Evolutionary conservation across 2,797 vertebrate species (phyloP), one percentile per base, ranked within the genome.

Genomic region (Propithecus deckenii): DNA sequence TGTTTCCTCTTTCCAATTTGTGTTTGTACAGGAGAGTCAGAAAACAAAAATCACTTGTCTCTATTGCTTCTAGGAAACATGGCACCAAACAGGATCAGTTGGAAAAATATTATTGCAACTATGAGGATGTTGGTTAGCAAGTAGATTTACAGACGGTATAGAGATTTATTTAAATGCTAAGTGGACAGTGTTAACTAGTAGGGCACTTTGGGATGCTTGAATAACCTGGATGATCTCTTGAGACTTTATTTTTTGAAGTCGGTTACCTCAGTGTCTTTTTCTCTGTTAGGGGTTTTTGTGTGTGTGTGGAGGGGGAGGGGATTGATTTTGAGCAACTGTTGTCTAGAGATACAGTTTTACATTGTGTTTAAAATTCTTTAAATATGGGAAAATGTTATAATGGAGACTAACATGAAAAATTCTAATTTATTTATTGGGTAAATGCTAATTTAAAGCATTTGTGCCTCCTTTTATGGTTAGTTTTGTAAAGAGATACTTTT

Each of bases 381-480:
- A 69, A 75, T 80, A 81, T 11, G 32, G 63, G 63, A 67, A 94
- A 67, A 46, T 59, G 35, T 89, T 83, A 71, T 85, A 67, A 86
- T 59, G 18, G 35, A 84, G 84, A 80, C 3, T 38, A 57, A 72
- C 32, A 65, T n/a, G 50, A 94, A 88, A 89, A 61, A 28, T 55
- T 71, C 35, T 35, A 12, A 43, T 78, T 79, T 93, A 88, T 85
- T 95, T 25, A 85, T 65, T 86, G 52, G 14, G 61, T 71, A 94
- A 96, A 85, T 89, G 46, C 15, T 79, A 38, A 90, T 86, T 76
- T 92, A 94, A 92, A 92, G 14, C 22, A n/a, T 72, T 86, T 96
- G 55, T 75, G 28, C 28, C 23, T 74, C 20, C 11, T 80, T 59
- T 84, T 72, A 72, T 71, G 46, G 20, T 95, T 94, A 43, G 38